phyloP scores from a whole-genome alignment of 2,113 vertebrate genomes.

The Tyto alba region DNA sequence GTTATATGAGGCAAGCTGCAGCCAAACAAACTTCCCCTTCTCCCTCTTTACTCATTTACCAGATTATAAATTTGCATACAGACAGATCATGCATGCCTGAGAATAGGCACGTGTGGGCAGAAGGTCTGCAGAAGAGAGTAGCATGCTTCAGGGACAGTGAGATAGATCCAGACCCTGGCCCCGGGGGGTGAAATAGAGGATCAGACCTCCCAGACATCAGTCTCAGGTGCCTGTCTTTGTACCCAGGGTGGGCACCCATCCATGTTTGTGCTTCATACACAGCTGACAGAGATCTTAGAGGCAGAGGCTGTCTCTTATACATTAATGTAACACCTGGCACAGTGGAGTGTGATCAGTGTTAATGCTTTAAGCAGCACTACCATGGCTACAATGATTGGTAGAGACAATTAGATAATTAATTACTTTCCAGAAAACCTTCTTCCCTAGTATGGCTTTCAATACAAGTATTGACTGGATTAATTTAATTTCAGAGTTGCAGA shows the following conservation, averaged over 20 bases:
- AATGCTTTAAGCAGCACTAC: background rate
- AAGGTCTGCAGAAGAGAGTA: background rate
- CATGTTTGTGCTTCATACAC: background rate
- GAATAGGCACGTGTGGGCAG: background rate
- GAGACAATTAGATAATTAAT: background rate
- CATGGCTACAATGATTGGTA: background rate
- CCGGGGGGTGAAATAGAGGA: background rate
- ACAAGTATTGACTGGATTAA: background rate
- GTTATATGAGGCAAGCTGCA: background rate
- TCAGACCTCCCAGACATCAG: background rate
- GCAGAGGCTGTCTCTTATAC: background rate
- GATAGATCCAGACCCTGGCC: background rate
- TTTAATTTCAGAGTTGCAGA: background rate
- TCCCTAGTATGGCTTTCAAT: background rate
- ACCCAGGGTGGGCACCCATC: background rate
- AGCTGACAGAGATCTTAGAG: background rate
- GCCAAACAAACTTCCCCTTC: background rate
- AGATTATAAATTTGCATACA: background rate
- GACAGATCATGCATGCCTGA: background rate
- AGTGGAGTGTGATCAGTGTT: background rate
- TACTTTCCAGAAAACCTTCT: background rate
- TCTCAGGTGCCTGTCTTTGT: background rate
- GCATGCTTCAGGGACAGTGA: background rate
- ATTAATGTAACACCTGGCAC: background rate
- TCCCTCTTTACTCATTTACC: background rate